Base-by-base conservation (phyloP, 2,888 invertebrate species). In the Scaptomyza cyrtandrae region DNA sequence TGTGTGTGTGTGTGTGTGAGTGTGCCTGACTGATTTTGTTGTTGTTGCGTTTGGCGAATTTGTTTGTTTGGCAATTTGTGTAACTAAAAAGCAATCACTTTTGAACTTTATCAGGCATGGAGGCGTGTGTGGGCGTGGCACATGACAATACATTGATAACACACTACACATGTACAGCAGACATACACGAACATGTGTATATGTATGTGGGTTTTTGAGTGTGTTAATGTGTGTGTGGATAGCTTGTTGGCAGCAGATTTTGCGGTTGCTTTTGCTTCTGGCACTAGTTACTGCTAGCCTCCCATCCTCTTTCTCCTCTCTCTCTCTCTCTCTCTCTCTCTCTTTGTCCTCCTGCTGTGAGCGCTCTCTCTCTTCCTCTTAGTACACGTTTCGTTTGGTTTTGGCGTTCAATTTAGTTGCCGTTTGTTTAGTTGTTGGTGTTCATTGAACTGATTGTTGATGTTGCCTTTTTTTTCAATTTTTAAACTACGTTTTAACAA, bases 31-130 rank as follows among this genome's bases (percentile, higher is more conserved):
- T 48, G 35, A 35, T 45, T 67, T 60, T 65, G 43, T 58, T 64
- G 58, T 71, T 65, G 45, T 56, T 64, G 58, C 48, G 35, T 60
- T 69, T 57, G 60, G 41, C 59, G 64, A 64, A 80, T 88, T 77
- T 80, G 80, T 88, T 83, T 88, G 83, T 83, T 88, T 86, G 80
- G 72, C 86, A 84, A 88, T 88, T 84, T 84, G 86, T 80, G 86
- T 75, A 86, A 83, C 83, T 86, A 78, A 86, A 84, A 88, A 77
- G 84, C 80, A 83, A 83, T 86, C 78, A 80, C 86, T 88, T 84
- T 78, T 86, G 67, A 88, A 86, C 83, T 84, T 84, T 77, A 86
- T 75, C 72, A 83, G 66, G 54, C 61, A 60, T 43, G 46, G 50
- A 61, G 66, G 41, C 10, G 16, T 52, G 45, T 46, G 50, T 29